Conservation (phyloP, 92 coral and sea anemone genomes). For the Epizoanthus fatuus region DNA sequence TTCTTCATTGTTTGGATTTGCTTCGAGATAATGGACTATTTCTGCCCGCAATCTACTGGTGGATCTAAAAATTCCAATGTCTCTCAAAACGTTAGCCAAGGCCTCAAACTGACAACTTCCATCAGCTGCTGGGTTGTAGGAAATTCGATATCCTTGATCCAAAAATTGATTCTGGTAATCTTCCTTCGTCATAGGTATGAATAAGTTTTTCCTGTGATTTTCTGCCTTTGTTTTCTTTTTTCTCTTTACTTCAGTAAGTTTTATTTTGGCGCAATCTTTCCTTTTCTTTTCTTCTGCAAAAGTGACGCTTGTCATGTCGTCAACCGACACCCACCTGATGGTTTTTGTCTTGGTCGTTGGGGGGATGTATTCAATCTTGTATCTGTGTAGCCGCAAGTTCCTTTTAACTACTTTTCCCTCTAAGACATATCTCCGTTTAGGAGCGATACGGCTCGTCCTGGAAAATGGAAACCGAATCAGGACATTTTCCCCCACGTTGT, state of each 20-base stretch:
- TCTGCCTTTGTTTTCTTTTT: too few relatives aligned
- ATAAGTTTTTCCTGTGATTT: too few relatives aligned
- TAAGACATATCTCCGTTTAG: slow-evolving; percentile 14
- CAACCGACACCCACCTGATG: too few relatives aligned
- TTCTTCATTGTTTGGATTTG: slow-evolving; percentile 12
- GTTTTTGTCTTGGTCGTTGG: slow-evolving; percentile 25
- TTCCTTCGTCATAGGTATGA: too few relatives aligned
- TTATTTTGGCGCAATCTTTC: too few relatives aligned
- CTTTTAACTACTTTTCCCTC: slow-evolving; percentile 30
- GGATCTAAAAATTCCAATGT: slow-evolving; percentile 42
- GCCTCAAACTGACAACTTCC: slow-evolving; percentile 64
- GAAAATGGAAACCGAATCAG: slow-evolving; percentile 40
- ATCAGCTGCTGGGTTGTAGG: slow-evolving; percentile 40
- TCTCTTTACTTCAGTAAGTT: too few relatives aligned
- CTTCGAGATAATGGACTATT: slow-evolving; percentile 30
- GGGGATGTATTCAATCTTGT: slow-evolving; percentile 32
- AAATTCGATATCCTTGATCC: slow-evolving; percentile 37
- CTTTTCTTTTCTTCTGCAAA: too few relatives aligned
- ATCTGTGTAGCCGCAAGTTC: slow-evolving; percentile 26
- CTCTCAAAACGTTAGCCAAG: slow-evolving; percentile 22
- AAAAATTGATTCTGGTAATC: neutral
- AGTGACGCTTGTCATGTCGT: too few relatives aligned
- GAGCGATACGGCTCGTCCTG: slow-evolving; percentile 14
- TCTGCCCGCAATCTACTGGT: slow-evolving; percentile 46
- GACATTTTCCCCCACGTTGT: slow-evolving; percentile 53